Conservation (phyloP, 2,113 vertebrate species). For the Nothoprocta perdicaria region DNA sequence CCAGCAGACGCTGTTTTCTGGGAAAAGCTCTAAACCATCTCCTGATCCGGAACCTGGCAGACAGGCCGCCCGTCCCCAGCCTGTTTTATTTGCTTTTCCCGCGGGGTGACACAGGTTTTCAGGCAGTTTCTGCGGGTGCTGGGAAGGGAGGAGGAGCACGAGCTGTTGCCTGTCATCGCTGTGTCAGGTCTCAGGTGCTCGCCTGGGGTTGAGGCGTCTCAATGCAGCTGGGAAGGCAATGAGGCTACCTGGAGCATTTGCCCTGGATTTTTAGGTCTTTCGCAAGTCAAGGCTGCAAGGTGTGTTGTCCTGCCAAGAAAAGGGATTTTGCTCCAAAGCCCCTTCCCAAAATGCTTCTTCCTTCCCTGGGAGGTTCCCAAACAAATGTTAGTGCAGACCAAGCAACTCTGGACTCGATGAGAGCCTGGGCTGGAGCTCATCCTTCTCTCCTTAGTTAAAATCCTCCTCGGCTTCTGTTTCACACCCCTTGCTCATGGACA, state of each 20-base stretch:
- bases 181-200: neutral
- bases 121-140: neutral
- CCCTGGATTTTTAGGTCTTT: neutral
- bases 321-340: neutral
- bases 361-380: neutral
- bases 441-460: neutral
- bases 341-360: neutral
- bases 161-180: rapidly evolving
- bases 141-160: neutral
- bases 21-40: neutral
- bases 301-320: rapidly evolving
- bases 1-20: neutral
- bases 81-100: neutral
- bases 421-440: neutral
- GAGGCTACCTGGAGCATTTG: neutral
- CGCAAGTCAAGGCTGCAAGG: neutral
- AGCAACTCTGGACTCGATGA: neutral
- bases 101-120: neutral
- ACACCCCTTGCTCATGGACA: neutral
- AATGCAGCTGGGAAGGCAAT: neutral
- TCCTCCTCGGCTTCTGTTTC: neutral
- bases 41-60: neutral
- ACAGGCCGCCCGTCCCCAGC: neutral
- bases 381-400: neutral
- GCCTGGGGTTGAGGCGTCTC: neutral